These are phyloP conservation scores for Patagioenas fasciata DNA, from an alignment of 2,113 vertebrate genomes.

Conservation along the genomic window DNA sequence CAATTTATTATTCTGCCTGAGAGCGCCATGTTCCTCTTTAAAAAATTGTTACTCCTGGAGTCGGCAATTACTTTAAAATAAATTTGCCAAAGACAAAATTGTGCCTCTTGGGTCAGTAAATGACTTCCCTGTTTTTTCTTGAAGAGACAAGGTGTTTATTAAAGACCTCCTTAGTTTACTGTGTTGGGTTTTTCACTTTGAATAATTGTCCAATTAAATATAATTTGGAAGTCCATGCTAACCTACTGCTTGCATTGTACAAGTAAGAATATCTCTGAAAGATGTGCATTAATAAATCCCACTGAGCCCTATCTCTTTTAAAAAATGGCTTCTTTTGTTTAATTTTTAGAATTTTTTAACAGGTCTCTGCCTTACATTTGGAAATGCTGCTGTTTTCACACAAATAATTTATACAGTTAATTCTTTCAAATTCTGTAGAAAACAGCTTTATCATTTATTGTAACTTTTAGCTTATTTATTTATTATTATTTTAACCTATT, in stretches of 20 bases:
- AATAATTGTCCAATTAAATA: constrained; percentile 99
- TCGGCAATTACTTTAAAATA: constrained; percentile 99
- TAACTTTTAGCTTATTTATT: neutral
- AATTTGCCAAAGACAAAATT: constrained; percentile 95
- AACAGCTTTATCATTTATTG: constrained; percentile 51
- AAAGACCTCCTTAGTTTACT: constrained; percentile 95
- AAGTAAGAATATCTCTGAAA: constrained; percentile 87
- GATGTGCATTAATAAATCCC: constrained; percentile 99
- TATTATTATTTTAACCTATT: neutral
- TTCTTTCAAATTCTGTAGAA: constrained; percentile 53
- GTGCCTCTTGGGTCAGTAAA: constrained; percentile 98
- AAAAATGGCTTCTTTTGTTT: constrained; percentile 88
- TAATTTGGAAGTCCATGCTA: constrained; percentile 97
- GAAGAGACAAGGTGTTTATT: constrained; percentile 99
- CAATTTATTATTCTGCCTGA: constrained; percentile 84
- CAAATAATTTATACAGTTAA: constrained; percentile 85
- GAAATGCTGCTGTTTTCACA: constrained; percentile 79
- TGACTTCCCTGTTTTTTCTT: constrained; percentile 97
- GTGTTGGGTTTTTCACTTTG: constrained; percentile 97
- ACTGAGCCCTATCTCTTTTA: constrained; percentile 90
- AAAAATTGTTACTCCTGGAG: constrained; percentile 91
- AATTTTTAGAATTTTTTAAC: constrained; percentile 88
- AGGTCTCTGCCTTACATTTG: constrained; percentile 83
- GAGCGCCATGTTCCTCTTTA: constrained; percentile 82
- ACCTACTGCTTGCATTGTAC: constrained; percentile 88